Percentiles rank a stretch among this genome's conserved stretches.
phyloP scores from a whole-genome alignment of 37 sponge, comb jelly and placozoan genomes.

The Spongilla lacustris region DNA sequence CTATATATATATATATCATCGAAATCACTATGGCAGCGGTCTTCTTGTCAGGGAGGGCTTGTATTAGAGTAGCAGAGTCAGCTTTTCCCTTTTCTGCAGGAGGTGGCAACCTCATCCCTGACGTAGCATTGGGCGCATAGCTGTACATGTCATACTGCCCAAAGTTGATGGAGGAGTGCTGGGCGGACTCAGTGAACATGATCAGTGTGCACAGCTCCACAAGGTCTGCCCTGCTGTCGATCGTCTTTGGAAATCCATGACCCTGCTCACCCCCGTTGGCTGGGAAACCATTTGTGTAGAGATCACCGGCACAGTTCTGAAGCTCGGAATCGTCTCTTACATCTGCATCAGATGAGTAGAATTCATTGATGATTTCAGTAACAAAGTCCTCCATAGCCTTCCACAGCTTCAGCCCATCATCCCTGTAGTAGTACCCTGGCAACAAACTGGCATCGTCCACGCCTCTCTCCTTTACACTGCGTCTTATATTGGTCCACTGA shows the following conservation, averaged over 20 bases:
- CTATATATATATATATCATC: background rate
- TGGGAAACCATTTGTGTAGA: slow-evolving; percentile 45
- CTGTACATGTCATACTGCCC: slow-evolving; percentile 70
- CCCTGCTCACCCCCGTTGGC: slow-evolving; percentile 11
- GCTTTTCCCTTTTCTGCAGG: slow-evolving; percentile 39
- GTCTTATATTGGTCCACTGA: slow-evolving; percentile 23
- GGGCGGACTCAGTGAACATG: slow-evolving; percentile 65
- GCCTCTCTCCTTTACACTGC: slow-evolving; percentile 44
- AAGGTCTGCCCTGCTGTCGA: slow-evolving; percentile 38
- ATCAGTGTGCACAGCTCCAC: slow-evolving; percentile 56
- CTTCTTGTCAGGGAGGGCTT: slow-evolving; percentile 32
- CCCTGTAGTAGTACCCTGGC: slow-evolving; percentile 81
- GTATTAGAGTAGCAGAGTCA: slow-evolving; percentile 26
- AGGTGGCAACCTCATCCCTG: slow-evolving; percentile 34
- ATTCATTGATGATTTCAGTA: slow-evolving; percentile 26
- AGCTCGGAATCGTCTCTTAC: slow-evolving; percentile 52
- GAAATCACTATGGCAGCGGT: background rate
- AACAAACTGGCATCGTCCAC: slow-evolving; percentile 58
- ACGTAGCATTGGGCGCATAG: slow-evolving; percentile 73
- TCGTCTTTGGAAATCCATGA: slow-evolving; percentile 42
- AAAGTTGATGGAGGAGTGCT: slow-evolving; percentile 77
- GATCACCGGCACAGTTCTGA: slow-evolving; percentile 39
- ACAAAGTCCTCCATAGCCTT: slow-evolving; percentile 53
- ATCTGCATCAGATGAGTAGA: slow-evolving; percentile 58
- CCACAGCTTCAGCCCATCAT: slow-evolving; percentile 74